Percentiles rank a stretch among this genome's conserved stretches.
These are phyloP conservation scores for Gerris buenoi DNA, from an alignment of 1,140 invertebrate genomes.

Conservation along the genomic window DNA sequence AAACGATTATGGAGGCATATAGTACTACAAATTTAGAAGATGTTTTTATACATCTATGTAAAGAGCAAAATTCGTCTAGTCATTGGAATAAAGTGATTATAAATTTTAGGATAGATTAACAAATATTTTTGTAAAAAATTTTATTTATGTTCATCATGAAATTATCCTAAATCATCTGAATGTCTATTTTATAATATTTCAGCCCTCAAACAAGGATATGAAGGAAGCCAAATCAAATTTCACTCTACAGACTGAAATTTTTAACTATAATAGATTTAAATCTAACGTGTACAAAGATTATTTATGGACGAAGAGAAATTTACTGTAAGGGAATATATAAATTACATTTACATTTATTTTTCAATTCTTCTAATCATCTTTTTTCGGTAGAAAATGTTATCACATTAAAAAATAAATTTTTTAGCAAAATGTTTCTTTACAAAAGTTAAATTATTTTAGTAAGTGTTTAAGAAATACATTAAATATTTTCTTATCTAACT, in stretches of 20 bases:
- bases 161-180: neutral
- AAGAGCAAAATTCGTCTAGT: constrained; percentile 7
- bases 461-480: neutral
- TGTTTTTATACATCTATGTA: constrained; percentile 38
- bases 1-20: constrained; percentile 31
- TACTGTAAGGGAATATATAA: constrained; percentile 3
- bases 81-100: neutral
- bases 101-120: neutral
- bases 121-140: neutral
- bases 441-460: neutral
- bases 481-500: neutral
- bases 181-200: neutral
- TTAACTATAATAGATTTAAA: constrained; percentile 8
- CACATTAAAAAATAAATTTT: neutral
- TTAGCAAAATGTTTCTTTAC: neutral
- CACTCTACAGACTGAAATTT: neutral
- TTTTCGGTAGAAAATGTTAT: neutral
- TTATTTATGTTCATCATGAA: neutral
- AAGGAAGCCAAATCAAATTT: neutral
- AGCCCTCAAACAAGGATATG: neutral
- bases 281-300: constrained; percentile 10
- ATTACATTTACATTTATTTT: neutral
- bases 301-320: constrained; percentile 12
- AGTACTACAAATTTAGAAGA: constrained; percentile 37
- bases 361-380: neutral